A percentile compares a stretch with the other conserved stretches of the same genome.
Evolutionary conservation across 2,113 vertebrate species (phyloP).

Genomic region (Petroica traversi): DNA sequence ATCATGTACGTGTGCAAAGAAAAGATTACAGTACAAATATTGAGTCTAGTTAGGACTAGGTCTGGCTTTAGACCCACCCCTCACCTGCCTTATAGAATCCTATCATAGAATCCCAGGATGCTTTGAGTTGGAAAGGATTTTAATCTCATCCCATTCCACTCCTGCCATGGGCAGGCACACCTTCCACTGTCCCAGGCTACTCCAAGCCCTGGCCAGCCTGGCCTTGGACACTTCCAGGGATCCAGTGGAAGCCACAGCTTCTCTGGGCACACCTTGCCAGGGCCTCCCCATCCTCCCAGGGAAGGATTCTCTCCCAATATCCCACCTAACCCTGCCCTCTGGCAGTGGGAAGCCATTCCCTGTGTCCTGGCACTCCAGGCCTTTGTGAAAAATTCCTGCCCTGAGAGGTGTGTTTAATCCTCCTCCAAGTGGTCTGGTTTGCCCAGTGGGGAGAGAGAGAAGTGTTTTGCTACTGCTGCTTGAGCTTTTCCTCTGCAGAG

Average conservation of each 20-base stretch:
- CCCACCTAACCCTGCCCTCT: neutral
- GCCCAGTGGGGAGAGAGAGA: neutral
- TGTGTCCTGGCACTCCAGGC: neutral
- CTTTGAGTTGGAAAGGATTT: neutral
- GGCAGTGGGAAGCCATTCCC: neutral
- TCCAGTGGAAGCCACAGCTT: neutral
- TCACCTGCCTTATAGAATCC: neutral
- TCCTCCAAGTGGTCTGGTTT: neutral
- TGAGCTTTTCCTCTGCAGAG: neutral
- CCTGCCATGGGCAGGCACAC: neutral
- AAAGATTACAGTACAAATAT: neutral
- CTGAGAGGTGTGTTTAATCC: neutral
- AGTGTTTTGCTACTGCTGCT: neutral
- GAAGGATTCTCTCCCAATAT: fast-evolving
- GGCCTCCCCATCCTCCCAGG: fast-evolving
- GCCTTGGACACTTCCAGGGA: neutral
- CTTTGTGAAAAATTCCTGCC: neutral
- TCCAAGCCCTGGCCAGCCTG: neutral
- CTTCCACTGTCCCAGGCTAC: fast-evolving
- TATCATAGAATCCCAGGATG: neutral
- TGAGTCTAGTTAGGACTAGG: neutral
- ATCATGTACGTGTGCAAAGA: fast-evolving
- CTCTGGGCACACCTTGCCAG: neutral
- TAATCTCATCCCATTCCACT: neutral
- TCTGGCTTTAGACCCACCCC: neutral